A percentile compares a stretch with the other conserved stretches of the same genome.
These are phyloP conservation scores for Palythoa caribaeorum DNA, from an alignment of 92 coral and sea anemone genomes.

Conservation along the genomic window DNA sequence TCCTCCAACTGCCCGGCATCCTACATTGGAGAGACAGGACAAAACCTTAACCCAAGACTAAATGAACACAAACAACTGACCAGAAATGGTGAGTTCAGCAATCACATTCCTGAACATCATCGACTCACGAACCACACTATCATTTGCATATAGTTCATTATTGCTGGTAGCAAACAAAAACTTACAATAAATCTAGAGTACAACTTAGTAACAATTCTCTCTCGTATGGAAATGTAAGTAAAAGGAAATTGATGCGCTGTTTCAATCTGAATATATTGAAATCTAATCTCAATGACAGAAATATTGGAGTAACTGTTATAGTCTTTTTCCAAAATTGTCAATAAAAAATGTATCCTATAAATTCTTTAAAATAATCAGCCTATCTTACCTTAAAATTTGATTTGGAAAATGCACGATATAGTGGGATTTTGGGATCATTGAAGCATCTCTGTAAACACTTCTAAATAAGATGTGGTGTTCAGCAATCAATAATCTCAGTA, in stretches of 20 bases:
- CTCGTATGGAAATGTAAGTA: no score
- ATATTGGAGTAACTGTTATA: no score
- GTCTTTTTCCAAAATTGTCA: background rate
- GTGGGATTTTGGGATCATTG: conserved; percentile 52
- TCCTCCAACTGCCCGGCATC: conserved; percentile 15
- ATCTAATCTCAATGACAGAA: no score
- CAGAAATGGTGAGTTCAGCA: conserved; percentile 3
- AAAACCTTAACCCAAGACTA: conserved; percentile 39
- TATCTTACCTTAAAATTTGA: conserved; percentile 50
- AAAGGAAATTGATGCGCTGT: no score
- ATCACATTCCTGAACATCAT: no score
- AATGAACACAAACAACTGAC: conserved; percentile 46
- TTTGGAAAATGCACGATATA: conserved; percentile 51
- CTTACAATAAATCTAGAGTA: no score
- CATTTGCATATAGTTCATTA: no score
- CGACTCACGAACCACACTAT: no score
- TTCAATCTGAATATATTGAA: no score
- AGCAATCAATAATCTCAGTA: conserved; percentile 37
- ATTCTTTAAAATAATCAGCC: conserved; percentile 8
- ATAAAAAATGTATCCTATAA: background rate
- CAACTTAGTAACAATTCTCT: no score
- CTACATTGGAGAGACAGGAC: conserved; percentile 47
- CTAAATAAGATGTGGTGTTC: conserved; percentile 46
- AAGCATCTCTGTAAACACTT: conserved; percentile 39
- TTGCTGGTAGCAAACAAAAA: no score